These are phyloP conservation scores for Lepidocyrtinus sp. DNA, from an alignment of 2,888 invertebrate species.

Conservation along the genomic window DNA sequence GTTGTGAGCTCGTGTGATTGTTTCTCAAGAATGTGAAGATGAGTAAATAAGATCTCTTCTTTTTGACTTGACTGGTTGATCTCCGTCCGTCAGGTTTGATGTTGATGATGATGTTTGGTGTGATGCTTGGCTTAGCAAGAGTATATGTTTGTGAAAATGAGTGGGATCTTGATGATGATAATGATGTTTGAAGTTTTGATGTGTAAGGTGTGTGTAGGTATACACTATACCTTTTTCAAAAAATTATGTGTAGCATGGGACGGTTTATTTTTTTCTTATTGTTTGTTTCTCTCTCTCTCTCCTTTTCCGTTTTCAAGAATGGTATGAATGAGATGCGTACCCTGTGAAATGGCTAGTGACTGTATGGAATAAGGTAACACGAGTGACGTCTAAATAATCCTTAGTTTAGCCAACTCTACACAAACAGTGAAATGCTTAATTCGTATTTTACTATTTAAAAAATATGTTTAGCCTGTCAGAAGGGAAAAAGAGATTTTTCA, in stretches of 20 bases:
- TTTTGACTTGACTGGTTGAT: conserved; percentile 62
- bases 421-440: no score
- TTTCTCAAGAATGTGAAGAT: conserved; percentile 62
- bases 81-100: conserved; percentile 36
- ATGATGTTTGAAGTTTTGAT: conserved; percentile 27
- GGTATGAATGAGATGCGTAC: conserved; percentile 55
- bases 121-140: conserved; percentile 61
- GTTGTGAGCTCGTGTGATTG: conserved; percentile 61
- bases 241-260: conserved; percentile 40
- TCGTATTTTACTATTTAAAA: conserved; percentile 35
- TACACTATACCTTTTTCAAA: neutral
- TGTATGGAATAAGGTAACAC: conserved; percentile 49
- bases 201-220: conserved; percentile 27
- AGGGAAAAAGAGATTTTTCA: conserved; percentile 52
- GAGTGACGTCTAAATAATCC: conserved; percentile 64
- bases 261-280: conserved; percentile 52
- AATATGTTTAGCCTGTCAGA: conserved; percentile 53
- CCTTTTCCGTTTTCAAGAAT: neutral
- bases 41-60: conserved; percentile 64
- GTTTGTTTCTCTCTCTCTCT: conserved; percentile 20
- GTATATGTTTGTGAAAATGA: conserved; percentile 22
- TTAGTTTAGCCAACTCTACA: conserved; percentile 42
- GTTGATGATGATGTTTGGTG: conserved; percentile 59
- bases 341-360: conserved; percentile 55
- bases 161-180: conserved; percentile 34